Evolutionary conservation across 2,797 vertebrate species (phyloP).

Genomic region (Mus caroli): DNA sequence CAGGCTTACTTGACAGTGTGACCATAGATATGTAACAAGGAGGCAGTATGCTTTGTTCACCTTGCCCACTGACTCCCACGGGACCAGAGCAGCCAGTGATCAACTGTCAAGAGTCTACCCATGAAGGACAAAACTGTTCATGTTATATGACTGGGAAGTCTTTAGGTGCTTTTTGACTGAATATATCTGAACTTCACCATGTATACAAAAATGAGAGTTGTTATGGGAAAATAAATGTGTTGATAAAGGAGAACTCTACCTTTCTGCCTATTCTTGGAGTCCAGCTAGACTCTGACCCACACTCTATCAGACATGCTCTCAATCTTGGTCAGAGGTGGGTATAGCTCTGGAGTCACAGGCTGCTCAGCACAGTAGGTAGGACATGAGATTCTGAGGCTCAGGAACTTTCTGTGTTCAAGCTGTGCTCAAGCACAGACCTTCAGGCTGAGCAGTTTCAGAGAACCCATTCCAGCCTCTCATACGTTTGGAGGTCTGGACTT

Average conservation of each 20-base stretch:
- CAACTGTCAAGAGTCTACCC: not conserved
- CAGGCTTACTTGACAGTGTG: rapidly evolving
- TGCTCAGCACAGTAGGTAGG: too few species aligned
- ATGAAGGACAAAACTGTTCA: rapidly evolving
- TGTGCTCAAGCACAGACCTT: not conserved
- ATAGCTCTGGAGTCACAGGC: not conserved
- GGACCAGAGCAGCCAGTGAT: not conserved
- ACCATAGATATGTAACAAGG: rapidly evolving
- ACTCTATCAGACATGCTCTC: not conserved
- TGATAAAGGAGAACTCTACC: not conserved
- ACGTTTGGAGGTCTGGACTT: rapidly evolving
- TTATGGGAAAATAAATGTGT: not conserved
- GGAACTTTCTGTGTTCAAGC: not conserved
- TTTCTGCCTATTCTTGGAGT: too few species aligned
- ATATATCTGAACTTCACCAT: not conserved
- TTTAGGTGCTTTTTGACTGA: not conserved
- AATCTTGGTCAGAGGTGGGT: not conserved
- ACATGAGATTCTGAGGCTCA: not conserved
- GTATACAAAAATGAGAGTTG: not conserved
- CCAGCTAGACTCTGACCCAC: not conserved
- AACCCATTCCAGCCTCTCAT: not conserved
- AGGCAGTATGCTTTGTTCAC: not conserved
- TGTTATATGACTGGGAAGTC: rapidly evolving
- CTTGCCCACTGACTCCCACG: not conserved
- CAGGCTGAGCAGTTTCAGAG: not conserved